Base-by-base conservation (phyloP, 2,888 invertebrate genomes). In the Nomada goodeniana region DNA sequence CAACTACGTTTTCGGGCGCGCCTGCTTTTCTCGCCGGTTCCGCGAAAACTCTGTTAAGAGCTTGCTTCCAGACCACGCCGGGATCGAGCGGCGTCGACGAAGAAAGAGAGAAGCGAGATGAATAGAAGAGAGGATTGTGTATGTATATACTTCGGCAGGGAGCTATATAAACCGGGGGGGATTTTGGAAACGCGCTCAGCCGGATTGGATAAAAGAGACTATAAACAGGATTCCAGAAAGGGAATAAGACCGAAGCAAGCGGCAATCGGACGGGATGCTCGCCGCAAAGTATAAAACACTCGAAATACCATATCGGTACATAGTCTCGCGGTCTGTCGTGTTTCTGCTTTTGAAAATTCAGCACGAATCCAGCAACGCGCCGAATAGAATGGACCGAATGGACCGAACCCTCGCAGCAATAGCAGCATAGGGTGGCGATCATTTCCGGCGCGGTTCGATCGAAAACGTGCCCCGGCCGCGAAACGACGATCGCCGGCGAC, bases 21-120 rank as follows among this genome's bases (percentile, higher is more conserved):
- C 87, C 85, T 89, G 86, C 84, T 57, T 88, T 83, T 74, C 88
- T 74, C 88, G 83, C 81, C 72, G 82, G 80, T 85, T 75, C 64
- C 64, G 85, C 76, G 80, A 36, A 36, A 36, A 36, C 36, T 36
- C 36, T 36, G 36, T 36, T 36, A 36, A 36, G 36, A 36, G 80
- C 73, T 79, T 69, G 67, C 60, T 68, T 44, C 75, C 64, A 79
- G 85, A 77, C 78, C 78, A 23, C 63, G 53, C 63, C 18, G 44
- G 15, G 61, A 70, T 67, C 77, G 67, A 20, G 13, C 52, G 11
- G 18, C 36, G 50, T 36, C 50, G 59, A n/a, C 23, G 50, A 15
- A 47, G n/a, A n/a, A 13, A 26, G 26, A 70, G 47, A 20, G 20
- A 18, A 47, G 5, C 1, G 15, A 10, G 20, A 29, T 13, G 18